Conservation (phyloP, 2,113 vertebrate species). For the Steatornis caripensis region DNA sequence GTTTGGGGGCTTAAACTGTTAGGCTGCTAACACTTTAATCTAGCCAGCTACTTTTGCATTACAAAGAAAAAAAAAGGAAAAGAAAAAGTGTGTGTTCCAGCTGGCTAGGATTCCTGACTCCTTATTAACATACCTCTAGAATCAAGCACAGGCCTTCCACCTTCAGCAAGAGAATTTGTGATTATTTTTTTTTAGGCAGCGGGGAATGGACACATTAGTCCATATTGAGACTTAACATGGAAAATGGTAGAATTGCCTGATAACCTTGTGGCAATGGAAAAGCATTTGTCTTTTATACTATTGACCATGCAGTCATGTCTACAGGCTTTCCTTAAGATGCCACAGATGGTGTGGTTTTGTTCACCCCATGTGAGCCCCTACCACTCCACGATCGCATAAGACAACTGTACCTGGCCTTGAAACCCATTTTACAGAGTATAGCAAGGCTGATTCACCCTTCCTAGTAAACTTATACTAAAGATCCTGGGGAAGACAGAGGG, state of each 20-base stretch:
- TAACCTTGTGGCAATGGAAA: background rate
- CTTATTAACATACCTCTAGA: background rate
- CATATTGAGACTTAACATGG: background rate
- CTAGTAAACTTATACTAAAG: background rate
- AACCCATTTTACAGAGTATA: background rate
- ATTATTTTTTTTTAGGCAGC: background rate
- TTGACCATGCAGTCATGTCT: accelerated
- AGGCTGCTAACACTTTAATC: background rate
- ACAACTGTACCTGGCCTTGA: background rate
- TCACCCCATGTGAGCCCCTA: accelerated
- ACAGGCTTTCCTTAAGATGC: background rate
- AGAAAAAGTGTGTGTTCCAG: accelerated
- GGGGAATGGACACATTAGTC: background rate
- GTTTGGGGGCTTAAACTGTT: background rate
- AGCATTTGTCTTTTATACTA: background rate
- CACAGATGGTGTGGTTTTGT: background rate
- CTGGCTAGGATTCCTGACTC: background rate
- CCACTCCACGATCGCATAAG: background rate
- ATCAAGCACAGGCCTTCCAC: background rate
- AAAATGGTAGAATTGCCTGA: background rate
- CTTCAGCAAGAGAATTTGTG: background rate
- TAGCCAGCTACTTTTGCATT: background rate
- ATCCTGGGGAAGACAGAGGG: background rate
- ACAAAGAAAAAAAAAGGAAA: background rate
- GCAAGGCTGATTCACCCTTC: background rate